A percentile compares a stretch with the other conserved stretches of the same genome.
These are phyloP conservation scores for Yponomeuta sedellus DNA, from an alignment of 2,888 invertebrate species.

Conservation along the genomic window DNA sequence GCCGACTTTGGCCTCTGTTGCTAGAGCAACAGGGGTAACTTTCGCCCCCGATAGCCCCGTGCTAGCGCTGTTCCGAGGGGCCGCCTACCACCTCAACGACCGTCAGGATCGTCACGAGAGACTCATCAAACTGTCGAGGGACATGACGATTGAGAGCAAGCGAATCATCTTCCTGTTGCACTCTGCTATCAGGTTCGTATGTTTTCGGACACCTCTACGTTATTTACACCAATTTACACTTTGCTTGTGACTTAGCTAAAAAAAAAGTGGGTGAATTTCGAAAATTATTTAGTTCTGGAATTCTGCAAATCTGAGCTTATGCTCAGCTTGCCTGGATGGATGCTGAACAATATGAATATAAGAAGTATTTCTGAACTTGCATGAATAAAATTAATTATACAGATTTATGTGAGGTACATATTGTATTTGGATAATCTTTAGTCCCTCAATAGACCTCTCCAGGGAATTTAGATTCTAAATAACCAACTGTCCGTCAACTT, in stretches of 20 bases:
- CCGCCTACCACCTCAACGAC: conserved; percentile 80
- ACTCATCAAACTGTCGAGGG: conserved; percentile 87
- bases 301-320: too few relatives aligned
- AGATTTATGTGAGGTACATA: conserved; percentile 36
- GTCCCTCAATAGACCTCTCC: conserved; percentile 81
- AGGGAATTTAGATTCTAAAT: conserved; percentile 92
- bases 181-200: conserved; percentile 76
- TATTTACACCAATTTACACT: too few relatives aligned
- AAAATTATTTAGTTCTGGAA: too few relatives aligned
- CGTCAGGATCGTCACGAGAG: conserved; percentile 91
- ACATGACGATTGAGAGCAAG: conserved; percentile 93
- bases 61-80: conserved; percentile 79
- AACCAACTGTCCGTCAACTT: conserved; percentile 96
- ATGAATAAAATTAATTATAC: conserved; percentile 52
- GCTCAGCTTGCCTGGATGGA: too few relatives aligned
- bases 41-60: conserved; percentile 63
- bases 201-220: background rate
- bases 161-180: conserved; percentile 91
- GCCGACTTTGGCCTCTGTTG: conserved; percentile 43
- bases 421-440: conserved; percentile 75
- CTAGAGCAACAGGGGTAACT: conserved; percentile 44
- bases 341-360: too few relatives aligned
- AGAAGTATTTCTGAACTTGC: conserved; percentile 65
- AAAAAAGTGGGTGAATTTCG: too few relatives aligned
- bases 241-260: too few relatives aligned